phyloP scores from a whole-genome alignment of 2,888 invertebrate species.

The Andrena chrysosceles region DNA sequence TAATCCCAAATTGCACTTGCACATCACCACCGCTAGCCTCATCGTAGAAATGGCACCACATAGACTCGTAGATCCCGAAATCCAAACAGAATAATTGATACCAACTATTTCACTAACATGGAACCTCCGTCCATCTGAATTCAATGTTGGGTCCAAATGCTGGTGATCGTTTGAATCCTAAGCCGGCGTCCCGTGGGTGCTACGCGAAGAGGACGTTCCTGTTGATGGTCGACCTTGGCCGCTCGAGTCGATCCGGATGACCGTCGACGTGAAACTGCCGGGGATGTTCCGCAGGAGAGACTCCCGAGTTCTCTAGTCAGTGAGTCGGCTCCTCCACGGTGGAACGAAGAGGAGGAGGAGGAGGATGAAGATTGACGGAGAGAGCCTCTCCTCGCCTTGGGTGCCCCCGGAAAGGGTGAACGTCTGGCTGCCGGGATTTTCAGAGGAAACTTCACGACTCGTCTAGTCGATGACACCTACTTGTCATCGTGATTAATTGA shows the following conservation, averaged over 20 bases:
- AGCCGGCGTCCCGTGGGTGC: not conserved
- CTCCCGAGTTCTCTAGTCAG: constrained; percentile 69
- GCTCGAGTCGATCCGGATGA: constrained; percentile 73
- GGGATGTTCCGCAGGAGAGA: constrained; percentile 73
- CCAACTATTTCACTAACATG: not conserved
- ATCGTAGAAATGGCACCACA: constrained; percentile 12
- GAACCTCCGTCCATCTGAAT: not conserved
- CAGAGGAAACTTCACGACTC: constrained; percentile 43
- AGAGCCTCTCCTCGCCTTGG: constrained; percentile 43
- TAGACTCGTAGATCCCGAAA: not conserved
- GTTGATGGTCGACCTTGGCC: constrained; percentile 69
- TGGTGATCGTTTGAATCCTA: not conserved
- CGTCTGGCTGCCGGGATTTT: constrained; percentile 44
- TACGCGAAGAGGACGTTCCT: constrained; percentile 15
- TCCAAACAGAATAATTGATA: not conserved
- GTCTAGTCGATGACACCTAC: constrained; percentile 3
- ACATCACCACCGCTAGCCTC: constrained; percentile 25
- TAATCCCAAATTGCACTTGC: constrained; percentile 13
- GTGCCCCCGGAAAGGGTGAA: constrained; percentile 48
- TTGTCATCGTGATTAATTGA: constrained; percentile 24
- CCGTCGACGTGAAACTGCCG: constrained; percentile 76
- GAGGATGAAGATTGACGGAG: constrained; percentile 62
- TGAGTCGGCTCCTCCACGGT: constrained; percentile 71
- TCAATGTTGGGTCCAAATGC: not conserved
- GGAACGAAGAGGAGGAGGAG: constrained; percentile 68